Evolutionary conservation across 2,113 vertebrate genomes (phyloP), one percentile per base, ranked within the genome.

Genomic region (Philantomba maxwellii): DNA sequence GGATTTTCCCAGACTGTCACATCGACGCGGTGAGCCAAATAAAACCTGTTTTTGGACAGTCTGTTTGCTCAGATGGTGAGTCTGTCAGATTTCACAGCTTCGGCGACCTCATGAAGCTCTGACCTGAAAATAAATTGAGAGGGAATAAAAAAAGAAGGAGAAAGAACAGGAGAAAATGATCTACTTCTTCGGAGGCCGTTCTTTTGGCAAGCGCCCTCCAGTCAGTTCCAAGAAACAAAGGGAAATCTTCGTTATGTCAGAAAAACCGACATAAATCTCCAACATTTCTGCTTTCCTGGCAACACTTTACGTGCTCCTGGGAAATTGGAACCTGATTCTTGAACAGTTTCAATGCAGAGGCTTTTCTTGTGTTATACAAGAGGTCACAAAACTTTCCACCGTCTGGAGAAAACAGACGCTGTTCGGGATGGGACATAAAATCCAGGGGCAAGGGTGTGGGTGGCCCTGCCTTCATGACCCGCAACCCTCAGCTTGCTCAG

Each of bases 41-140:
- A 87, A 91, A 95, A 39, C 91, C 94, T 2, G 73, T 4, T 87
- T 88, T 93, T 43, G 75, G 97, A 91, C 89, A 58, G 95, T 81
- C 86, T 92, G 91, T 77, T 47, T 21, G 60, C 81, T 96, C 96
- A 91, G 95, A 97, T 78, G 89, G 94, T 0, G 9, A 66, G 96
- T 91, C 96, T 97, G 95, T 85, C 91, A 64, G 95, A 45, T 88
- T 94, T 94, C 95, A 94, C 96, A 91, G 95, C 95, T 75, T 64
- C 36, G 0, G 57, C 81, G 87, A 96, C 97, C 98, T 97, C 89
- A 4, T 36, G 60, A 91, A 60, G 91, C 97, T 92, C 97, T 89
- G 95, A 90, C 87, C 96, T 70, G 88, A 91, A 95, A 96, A 86
- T 91, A 96, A 95, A 97, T 51, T 28, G 81, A 53, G 82, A 87